These are phyloP conservation scores for Tetrao urogallus DNA, from an alignment of 2,113 vertebrate genomes.

Conservation along the genomic window DNA sequence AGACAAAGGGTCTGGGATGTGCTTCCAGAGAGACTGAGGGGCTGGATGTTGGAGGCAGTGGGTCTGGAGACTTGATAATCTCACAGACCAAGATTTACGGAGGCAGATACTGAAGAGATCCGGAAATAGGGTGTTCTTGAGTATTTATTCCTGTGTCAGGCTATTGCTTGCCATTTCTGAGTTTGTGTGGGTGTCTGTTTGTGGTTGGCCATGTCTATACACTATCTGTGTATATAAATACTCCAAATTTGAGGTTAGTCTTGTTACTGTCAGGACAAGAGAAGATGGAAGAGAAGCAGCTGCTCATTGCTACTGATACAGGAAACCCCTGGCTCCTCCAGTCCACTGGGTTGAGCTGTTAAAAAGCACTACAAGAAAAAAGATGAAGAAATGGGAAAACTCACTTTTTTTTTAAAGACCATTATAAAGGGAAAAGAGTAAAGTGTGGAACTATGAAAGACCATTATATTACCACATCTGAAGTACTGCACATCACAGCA, in stretches of 20 bases:
- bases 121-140: neutral
- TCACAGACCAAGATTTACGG: neutral
- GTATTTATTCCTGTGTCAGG: neutral
- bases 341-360: neutral
- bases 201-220: neutral
- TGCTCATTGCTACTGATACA: neutral
- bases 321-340: neutral
- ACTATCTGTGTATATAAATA: rapidly evolving
- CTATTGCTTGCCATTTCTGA: neutral
- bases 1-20: neutral
- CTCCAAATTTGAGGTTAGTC: neutral
- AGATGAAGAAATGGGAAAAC: neutral
- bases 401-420: neutral
- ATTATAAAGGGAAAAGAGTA: neutral
- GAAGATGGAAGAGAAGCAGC: neutral
- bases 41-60: neutral
- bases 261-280: neutral
- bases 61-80: neutral
- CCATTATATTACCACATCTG: neutral
- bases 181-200: neutral
- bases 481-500: neutral
- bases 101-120: neutral
- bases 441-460: neutral
- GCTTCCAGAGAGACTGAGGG: neutral
- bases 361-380: neutral